phyloP scores from a whole-genome alignment of 2,888 invertebrate genomes.

The Therioaphis trifolii region DNA sequence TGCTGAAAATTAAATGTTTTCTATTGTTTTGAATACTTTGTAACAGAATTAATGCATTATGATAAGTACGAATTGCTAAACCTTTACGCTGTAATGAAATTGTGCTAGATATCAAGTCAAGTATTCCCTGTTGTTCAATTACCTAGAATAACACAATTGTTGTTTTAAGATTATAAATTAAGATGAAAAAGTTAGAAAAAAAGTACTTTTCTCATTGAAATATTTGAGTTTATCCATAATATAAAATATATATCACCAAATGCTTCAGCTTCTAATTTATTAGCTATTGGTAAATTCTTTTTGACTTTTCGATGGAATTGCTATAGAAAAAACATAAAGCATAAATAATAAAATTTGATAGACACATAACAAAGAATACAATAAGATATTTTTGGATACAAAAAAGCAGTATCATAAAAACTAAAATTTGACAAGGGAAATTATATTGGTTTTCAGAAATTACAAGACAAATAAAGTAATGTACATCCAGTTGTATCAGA shows the following conservation, averaged over 20 bases:
- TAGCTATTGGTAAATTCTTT: conserved; percentile 60
- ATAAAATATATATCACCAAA: conserved; percentile 66
- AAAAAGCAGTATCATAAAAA: no score
- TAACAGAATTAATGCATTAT: conserved; percentile 65
- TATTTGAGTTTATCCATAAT: conserved; percentile 65
- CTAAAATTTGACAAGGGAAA: no score
- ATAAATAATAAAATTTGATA: background rate
- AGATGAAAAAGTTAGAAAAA: background rate
- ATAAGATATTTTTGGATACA: background rate
- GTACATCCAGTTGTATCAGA: no score
- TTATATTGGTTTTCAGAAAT: no score
- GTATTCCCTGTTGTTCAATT: conserved; percentile 57
- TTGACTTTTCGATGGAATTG: conserved; percentile 64
- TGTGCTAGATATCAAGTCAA: conserved; percentile 56
- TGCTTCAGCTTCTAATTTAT: conserved; percentile 62
- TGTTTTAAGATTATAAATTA: background rate
- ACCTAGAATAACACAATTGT: conserved; percentile 1
- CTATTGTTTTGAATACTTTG: conserved; percentile 64
- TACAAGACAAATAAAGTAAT: no score
- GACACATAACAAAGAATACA: background rate
- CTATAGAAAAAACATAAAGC: conserved; percentile 48
- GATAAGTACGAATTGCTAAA: conserved; percentile 4
- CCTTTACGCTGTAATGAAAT: conserved; percentile 25
- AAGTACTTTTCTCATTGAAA: conserved; percentile 45
- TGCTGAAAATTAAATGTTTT: conserved; percentile 65